Evolutionary conservation across 2,888 invertebrate species (phyloP), one percentile per base, ranked within the genome.

Genomic region (Rhimphoctona megacephalus): DNA sequence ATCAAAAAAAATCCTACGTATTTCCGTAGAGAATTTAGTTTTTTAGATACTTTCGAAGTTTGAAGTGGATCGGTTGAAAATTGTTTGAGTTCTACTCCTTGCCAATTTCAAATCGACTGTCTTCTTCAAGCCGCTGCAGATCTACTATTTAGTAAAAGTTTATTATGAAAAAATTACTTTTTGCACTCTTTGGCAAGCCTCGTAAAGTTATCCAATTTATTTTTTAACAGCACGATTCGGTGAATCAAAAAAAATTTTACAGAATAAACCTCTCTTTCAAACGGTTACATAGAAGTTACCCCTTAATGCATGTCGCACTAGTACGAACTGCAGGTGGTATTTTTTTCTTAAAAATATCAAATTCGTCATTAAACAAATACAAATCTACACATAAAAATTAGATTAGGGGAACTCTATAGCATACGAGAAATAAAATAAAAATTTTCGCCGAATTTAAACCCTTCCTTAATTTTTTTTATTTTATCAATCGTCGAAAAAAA

Each of bases 401-500:
- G 30, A 17, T 61, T 2, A 61, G 30, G 9, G 3, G 22, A 22
- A 22, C 17, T 25, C 14, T 1, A 3, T 19, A 25, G 25, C 3
- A 9, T 57, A 25, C 43, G 36, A n/a, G 66, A 11, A 67, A 67
- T 36, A 39, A 67, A 39, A 39, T n/a, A 39, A 39, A 64, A 33
- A 17, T 14, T 66, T 25, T 36, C 39, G 39, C 11, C 36, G 19
- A 67, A 19, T 67, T 11, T n/a, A 4, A 67, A 39, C 39, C 39
- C 9, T 39, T 14, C 25, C 22, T 17, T 5, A 43, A 11, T 43
- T 69, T 43, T 43, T 69, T 69, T 43, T 69, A 22, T 69, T 25
- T 69, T 46, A 61, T 61, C 39, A 43, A 69, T 67, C 39, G 39
- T n/a, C 39, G 69, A 69, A 67, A 67, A 11, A 67, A 69, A 69